Base-by-base conservation (phyloP, 2,888 invertebrate species). In the Platycnemis pennipes region DNA sequence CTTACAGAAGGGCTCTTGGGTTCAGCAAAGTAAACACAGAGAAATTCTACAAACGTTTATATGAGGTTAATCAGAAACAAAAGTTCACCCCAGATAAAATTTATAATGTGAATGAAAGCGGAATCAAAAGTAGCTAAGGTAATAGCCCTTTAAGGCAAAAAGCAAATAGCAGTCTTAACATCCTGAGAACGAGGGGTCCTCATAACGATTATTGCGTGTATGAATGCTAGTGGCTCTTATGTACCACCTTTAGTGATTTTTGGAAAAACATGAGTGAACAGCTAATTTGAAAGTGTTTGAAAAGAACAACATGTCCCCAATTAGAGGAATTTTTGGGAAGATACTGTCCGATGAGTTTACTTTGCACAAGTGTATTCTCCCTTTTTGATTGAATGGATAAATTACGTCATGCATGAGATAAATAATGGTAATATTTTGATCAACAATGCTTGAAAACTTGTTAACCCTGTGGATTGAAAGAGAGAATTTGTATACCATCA, bases 31-130 rank as follows among this genome's bases (percentile, higher is more conserved):
- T 94, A 88, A 94, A 94, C 56, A 91, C 56, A 85, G 46, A 94
- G 49, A 94, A 85, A 87, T 94, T 94, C 86, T 86, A 94, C 94
- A 94, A 94, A 0, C 49, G 69, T 69, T 63, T 94, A 44, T 88
- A 94, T 86, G 94, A 94, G 69, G 88, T 94, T 77, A 94, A 94
- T 94, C 94, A 94, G 37, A 94, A 91, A 89, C 94, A 31, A 91
- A 94, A 94, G 94, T 94, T 94, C 87, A 94, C 56, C 2, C 94
- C 94, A 87, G 94, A 94, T 94, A 87, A 56, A 94, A 94, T 94
- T n/a, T 94, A 94, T 63, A 94, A 94, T 37, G 69, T 94, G n/a
- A 94, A 94, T 88, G 94, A 94, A 49, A 94, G 63, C 22, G 94
- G 94, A 94, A 94, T 94, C 69, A 22, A 94, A 94, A 94, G 94